Base-by-base conservation (phyloP, 2,113 vertebrate species). In the Phrynosoma platyrhinos region DNA sequence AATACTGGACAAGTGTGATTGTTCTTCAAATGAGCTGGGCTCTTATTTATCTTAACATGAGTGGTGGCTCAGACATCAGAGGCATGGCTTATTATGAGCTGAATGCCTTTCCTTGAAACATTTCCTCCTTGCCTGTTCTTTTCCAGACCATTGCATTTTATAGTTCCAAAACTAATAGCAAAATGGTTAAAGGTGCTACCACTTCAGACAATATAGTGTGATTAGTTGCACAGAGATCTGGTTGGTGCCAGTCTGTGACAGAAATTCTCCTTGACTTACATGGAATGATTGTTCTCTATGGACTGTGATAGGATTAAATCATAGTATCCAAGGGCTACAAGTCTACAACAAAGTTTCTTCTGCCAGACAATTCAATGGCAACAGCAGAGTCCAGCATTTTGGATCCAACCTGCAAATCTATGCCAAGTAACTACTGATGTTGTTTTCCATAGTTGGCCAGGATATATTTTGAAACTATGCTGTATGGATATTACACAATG, bases 41-140 rank as follows among this genome's bases (percentile, higher is more conserved):
- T 83, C 6, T 83, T 83, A 68, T 72, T 53, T 72, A 71, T 10
- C 53, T 71, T 3, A 47, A 52, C 30, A 47, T 21, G n/a, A 53
- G 7, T 47, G 47, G 47, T 47, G 18, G 13, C 18, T 62, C 88
- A 94, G 93, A 94, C 80, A 25, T 75, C 85, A 47, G 7, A 42
- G 83, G 23, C 32, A 79, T 91, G 23, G 92, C 91, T 93, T 86
- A 62, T 62, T 62, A 90, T 74, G 55, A 88, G 79, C 91, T 91
- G 88, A 69, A 30, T 91, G 30, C 27, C 47, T 91, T 91, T 90
- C 83, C 52, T 90, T 91, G 91, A 82, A 91, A 36, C 90, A 93
- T 94, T 93, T 91, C 91, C 90, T 92, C 91, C 55, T 90, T 85
- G 94, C 84, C 55, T 87, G 91, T 89, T 87, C 85, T 40, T 88